phyloP scores from a whole-genome alignment of 2,797 vertebrate species.

The Dicrostonyx torquatus region DNA sequence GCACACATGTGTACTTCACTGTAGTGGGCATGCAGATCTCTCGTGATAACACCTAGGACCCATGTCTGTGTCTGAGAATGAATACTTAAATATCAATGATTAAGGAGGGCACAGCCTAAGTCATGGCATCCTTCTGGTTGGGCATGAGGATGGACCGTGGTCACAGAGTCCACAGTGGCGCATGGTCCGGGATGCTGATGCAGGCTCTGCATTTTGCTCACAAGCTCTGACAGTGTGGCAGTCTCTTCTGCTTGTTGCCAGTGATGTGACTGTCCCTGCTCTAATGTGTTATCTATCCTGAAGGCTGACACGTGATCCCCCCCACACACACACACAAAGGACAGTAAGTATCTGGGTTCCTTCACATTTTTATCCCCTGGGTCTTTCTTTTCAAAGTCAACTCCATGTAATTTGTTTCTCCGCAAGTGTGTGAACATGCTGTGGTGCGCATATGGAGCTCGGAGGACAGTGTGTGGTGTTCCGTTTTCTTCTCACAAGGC shows the following conservation, averaged over 20 bases:
- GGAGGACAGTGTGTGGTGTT: not conserved
- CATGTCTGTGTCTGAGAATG: not conserved
- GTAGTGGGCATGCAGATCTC: not conserved
- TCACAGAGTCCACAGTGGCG: rapidly evolving
- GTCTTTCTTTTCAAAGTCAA: not conserved
- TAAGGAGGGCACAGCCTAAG: rapidly evolving
- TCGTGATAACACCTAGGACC: not conserved
- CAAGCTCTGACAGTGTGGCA: not conserved
- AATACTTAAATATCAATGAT: not conserved
- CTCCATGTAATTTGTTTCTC: not conserved
- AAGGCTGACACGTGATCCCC: not conserved
- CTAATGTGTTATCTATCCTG: not conserved
- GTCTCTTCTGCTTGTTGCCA: not conserved
- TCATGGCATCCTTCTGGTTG: not conserved
- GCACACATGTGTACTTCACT: not conserved
- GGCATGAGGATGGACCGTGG: not conserved
- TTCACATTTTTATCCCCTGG: not conserved
- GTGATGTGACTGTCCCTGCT: not conserved
- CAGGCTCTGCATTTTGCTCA: not conserved
- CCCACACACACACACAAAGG: no score
- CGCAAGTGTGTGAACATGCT: not conserved
- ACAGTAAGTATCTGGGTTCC: not conserved
- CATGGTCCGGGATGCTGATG: rapidly evolving
- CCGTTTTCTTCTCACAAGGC: not conserved
- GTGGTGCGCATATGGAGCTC: not conserved